Conservation (phyloP, 2,888 invertebrate genomes). For the Eupsilia transversa region DNA sequence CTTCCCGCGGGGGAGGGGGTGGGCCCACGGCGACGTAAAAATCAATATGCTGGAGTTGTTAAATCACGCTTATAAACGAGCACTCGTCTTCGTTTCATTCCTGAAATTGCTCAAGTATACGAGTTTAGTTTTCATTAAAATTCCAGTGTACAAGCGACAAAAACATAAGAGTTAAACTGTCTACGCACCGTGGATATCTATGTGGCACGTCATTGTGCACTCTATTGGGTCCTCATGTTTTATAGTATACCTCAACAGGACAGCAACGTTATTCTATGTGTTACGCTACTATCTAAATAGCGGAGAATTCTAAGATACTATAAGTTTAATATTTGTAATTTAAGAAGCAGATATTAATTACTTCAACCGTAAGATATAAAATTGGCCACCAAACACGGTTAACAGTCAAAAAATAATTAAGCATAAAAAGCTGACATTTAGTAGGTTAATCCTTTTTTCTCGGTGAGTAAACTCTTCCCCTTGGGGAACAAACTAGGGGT, state of each 20-base stretch:
- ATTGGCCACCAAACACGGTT: constrained; percentile 24
- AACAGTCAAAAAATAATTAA: constrained; percentile 50
- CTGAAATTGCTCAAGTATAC: constrained; percentile 87
- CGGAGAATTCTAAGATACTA: background rate
- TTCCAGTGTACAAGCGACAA: constrained; percentile 62
- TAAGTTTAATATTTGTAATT: background rate
- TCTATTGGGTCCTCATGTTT: constrained; percentile 8
- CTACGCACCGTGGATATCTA: constrained; percentile 30
- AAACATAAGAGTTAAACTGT: constrained; percentile 47
- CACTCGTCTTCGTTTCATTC: constrained; percentile 91
- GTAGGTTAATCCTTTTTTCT: constrained; percentile 64
- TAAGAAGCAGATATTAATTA: background rate
- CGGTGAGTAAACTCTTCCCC: constrained; percentile 59
- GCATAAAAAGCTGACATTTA: constrained; percentile 58
- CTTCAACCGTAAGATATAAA: constrained; percentile 18
- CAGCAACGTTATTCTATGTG: background rate
- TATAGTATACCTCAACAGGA: background rate
- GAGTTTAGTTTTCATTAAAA: constrained; percentile 77
- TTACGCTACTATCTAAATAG: background rate
- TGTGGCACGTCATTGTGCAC: constrained; percentile 20
- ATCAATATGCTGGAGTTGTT: constrained; percentile 94
- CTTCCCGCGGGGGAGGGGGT: constrained; percentile 89
- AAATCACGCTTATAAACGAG: constrained; percentile 93
- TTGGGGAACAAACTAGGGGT: constrained; percentile 55
- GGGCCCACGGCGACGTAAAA: constrained; percentile 91